Evolutionary conservation across 2,888 invertebrate genomes (phyloP).

Genomic region (Bombylius discolor): DNA sequence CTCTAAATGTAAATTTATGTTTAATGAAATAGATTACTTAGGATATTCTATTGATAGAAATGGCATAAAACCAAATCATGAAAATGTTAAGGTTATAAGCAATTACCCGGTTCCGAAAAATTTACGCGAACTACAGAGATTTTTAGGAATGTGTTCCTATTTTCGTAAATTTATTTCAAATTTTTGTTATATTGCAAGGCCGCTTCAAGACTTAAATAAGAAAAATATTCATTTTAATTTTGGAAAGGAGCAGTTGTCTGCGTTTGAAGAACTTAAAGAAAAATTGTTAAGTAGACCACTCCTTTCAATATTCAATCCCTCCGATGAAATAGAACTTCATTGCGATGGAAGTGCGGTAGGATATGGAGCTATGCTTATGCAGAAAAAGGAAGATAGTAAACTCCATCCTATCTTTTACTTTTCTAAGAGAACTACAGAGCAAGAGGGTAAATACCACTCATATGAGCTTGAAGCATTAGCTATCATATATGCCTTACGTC

Average conservation of each 20-base stretch:
- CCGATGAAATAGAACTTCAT: conserved; percentile 19
- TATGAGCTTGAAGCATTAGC: too few relatives aligned
- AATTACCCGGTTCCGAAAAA: conserved; percentile 13
- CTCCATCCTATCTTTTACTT: too few relatives aligned
- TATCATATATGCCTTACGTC: too few relatives aligned
- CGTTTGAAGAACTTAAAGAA: conserved; percentile 1
- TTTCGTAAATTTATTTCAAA: conserved; percentile 19
- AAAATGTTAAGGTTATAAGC: conserved; percentile 12
- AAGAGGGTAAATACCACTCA: too few relatives aligned
- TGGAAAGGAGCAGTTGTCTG: neutral
- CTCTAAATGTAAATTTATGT: too few relatives aligned
- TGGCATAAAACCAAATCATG: too few relatives aligned
- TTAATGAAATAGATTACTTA: too few relatives aligned
- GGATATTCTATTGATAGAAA: too few relatives aligned
- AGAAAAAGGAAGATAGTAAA: conserved; percentile 10
- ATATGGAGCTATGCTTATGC: conserved; percentile 17
- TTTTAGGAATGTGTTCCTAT: conserved; percentile 20
- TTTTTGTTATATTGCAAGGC: conserved; percentile 4
- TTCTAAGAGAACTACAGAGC: too few relatives aligned
- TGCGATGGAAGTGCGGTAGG: conserved; percentile 18
- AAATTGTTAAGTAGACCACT: conserved; percentile 10
- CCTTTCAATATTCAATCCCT: conserved; percentile 19
- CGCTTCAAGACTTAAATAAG: neutral
- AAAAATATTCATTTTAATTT: conserved; percentile 1
- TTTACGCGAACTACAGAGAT: conserved; percentile 14